A percentile compares a stretch with the other conserved stretches of the same genome.
phyloP scores from a whole-genome alignment of 2,888 invertebrate species.

The Pammene fasciana region DNA sequence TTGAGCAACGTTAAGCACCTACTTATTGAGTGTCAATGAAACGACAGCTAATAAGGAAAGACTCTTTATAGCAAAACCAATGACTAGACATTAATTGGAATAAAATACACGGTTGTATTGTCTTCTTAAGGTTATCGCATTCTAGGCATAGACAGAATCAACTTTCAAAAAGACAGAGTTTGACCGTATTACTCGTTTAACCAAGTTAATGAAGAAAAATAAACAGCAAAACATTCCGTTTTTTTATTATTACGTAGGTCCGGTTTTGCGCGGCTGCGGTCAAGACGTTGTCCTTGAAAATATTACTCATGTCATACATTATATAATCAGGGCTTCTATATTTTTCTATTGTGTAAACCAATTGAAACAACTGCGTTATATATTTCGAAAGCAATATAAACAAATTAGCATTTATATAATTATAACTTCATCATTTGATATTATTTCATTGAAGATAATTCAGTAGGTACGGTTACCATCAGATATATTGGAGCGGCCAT shows the following conservation, averaged over 20 bases:
- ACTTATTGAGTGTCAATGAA: conserved; percentile 18
- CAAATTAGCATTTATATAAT: too few species aligned
- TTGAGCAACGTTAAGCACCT: conserved; percentile 47
- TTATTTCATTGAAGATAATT: too few species aligned
- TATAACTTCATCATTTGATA: too few species aligned
- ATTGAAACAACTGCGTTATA: background rate
- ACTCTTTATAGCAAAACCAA: conserved; percentile 20
- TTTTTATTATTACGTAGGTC: conserved; percentile 29
- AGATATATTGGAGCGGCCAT: too few species aligned
- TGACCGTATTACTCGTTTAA: conserved; percentile 6
- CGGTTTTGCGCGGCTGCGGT: conserved; percentile 18
- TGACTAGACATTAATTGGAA: conserved; percentile 10
- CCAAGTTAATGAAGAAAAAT: conserved; percentile 17
- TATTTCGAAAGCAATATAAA: too few species aligned
- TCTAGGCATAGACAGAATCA: background rate
- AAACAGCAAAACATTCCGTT: conserved; percentile 26
- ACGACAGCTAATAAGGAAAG: conserved; percentile 20
- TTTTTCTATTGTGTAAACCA: background rate
- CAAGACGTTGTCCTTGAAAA: conserved; percentile 28
- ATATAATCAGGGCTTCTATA: conserved; percentile 15
- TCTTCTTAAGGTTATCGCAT: background rate
- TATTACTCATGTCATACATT: conserved; percentile 20
- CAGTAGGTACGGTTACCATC: too few species aligned
- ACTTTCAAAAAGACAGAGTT: background rate
- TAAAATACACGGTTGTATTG: background rate